Base-by-base conservation (phyloP, 2,797 vertebrate genomes). In the Leuciscus waleckii region DNA sequence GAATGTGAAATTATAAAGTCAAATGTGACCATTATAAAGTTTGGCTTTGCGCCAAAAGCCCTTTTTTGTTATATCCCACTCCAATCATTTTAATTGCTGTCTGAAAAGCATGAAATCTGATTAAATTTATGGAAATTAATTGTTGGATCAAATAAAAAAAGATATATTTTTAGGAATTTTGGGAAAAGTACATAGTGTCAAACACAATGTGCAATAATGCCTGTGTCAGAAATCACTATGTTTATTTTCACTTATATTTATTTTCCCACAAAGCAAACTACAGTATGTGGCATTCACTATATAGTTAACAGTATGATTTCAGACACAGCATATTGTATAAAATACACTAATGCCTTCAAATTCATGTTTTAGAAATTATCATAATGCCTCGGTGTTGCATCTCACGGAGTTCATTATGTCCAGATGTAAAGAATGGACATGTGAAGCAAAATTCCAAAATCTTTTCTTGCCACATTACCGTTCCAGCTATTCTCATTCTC, bases 1-100 rank as follows among this genome's bases (percentile, higher is more conserved):
- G 7, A 73, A 82, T 39, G 7, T 46, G 79, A 80, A 37, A 80
- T 80, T 80, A 26, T 51, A 16, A 81, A 68, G 21, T 80, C 46
- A 81, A 49, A 49, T 69, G 51, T 54, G 37, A 82, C 58, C 5
- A 58, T 81, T 73, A 54, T n/a, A 17, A 49, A 61, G 7, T 71
- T 82, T 23, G 39, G 39, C 56, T 74, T 63, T 58, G 67, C 43
- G 37, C 17, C 41, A 80, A 35, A 67, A 49, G 23, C 2, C 10
- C 1, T 1, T 5, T 78, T 23, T 77, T 54, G 23, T 37, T 10
- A 9, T 8, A 39, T 78, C 4, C 2, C 0, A 67, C 5, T 65
- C 58, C 32, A 67, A 67, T 67, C 26, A 26, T 10, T 76, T 54
- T 56, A n/a, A 76, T 9, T n/a, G 29, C 11, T 41, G 39, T 26